A percentile compares a stretch with the other conserved stretches of the same genome.
phyloP scores from a whole-genome alignment of 2,888 invertebrate species.

The Aquatica leii region DNA sequence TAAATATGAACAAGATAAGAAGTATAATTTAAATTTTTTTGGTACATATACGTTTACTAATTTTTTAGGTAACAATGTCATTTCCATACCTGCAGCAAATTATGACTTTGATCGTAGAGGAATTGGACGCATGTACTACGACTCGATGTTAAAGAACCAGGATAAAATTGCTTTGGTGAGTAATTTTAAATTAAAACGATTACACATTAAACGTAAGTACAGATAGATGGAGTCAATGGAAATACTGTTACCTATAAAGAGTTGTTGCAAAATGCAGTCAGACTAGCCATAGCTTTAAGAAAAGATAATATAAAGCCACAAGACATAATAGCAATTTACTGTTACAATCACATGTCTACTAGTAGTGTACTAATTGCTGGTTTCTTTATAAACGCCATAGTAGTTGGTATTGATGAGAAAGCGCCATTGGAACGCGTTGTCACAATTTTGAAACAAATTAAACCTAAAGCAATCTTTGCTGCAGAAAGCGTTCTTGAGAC shows the following conservation, averaged over 20 bases:
- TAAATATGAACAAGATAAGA: too few relatives aligned
- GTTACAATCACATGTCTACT: constrained; percentile 60
- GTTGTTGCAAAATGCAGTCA: neutral
- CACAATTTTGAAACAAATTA: constrained; percentile 44
- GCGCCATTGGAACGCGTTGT: constrained; percentile 42
- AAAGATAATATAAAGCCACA: neutral
- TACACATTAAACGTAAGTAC: too few relatives aligned
- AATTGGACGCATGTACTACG: too few relatives aligned
- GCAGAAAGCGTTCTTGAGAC: constrained; percentile 26
- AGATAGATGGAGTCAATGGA: too few relatives aligned
- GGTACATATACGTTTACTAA: too few relatives aligned
- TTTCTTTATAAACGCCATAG: constrained; percentile 58
- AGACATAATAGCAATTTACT: constrained; percentile 54
- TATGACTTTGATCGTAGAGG: too few relatives aligned
- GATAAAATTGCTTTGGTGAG: too few relatives aligned
- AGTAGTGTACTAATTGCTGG: constrained; percentile 62
- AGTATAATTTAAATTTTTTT: too few relatives aligned
- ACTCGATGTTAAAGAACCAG: too few relatives aligned
- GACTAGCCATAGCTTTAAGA: neutral
- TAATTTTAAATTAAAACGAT: too few relatives aligned
- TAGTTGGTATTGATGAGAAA: constrained; percentile 48
- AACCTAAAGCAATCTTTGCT: constrained; percentile 27
- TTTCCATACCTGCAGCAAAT: too few relatives aligned
- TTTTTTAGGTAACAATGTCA: too few relatives aligned
- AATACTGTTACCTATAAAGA: neutral